Evolutionary conservation across 2,888 invertebrate species (phyloP).

Genomic region (Sylvicola fuscatus): DNA sequence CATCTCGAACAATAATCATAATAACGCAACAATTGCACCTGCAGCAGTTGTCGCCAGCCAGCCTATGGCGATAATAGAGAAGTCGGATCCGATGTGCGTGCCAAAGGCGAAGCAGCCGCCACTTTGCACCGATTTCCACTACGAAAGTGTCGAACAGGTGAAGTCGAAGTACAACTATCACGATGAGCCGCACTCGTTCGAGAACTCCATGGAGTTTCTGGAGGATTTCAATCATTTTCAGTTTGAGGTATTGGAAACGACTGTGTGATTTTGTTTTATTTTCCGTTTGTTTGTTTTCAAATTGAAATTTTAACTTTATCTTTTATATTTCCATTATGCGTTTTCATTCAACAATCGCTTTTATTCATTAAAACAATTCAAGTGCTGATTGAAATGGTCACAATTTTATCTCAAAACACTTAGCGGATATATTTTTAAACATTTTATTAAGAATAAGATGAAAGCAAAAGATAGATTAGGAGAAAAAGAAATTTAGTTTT

Average conservation of each 20-base stretch:
- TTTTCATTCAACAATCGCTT: too few relatives aligned
- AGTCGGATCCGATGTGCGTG: not conserved
- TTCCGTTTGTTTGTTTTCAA: too few relatives aligned
- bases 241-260: conserved; percentile 46
- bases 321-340: too few relatives aligned
- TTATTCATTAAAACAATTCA: too few relatives aligned
- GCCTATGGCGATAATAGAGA: not conserved
- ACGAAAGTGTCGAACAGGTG: conserved; percentile 11
- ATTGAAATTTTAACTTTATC: too few relatives aligned
- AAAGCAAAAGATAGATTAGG: too few relatives aligned
- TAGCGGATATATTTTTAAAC: too few relatives aligned
- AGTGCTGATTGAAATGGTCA: too few relatives aligned
- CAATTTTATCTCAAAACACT: too few relatives aligned
- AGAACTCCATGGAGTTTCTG: conserved; percentile 15
- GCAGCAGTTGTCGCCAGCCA: not conserved
- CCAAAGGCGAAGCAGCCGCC: too few relatives aligned
- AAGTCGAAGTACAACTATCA: conserved; percentile 10
- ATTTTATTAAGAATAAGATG: too few relatives aligned
- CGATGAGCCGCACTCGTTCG: conserved; percentile 15
- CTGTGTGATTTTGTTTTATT: conserved; percentile 28
- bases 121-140: conserved; percentile 9
- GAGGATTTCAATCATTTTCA: conserved; percentile 14
- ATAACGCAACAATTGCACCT: not conserved
- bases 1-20: not conserved
- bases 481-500: too few relatives aligned